phyloP scores from a whole-genome alignment of 2,113 vertebrate species.

The Dolichallabes microphthalmus region DNA sequence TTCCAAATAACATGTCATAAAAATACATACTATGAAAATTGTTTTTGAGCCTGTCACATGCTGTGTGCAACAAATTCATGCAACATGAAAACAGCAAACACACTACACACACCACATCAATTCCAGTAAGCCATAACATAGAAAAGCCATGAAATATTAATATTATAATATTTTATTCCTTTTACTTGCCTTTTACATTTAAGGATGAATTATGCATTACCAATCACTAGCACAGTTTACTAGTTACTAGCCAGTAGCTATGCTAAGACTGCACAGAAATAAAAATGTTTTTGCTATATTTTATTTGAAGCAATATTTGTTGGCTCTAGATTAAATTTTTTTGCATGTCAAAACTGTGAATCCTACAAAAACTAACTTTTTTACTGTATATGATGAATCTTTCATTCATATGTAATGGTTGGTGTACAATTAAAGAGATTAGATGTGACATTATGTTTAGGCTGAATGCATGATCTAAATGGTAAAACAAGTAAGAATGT shows the following conservation, averaged over 20 bases:
- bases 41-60: not conserved
- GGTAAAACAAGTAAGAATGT: not conserved
- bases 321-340: not conserved
- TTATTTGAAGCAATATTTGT: not conserved
- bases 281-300: not conserved
- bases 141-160: not conserved
- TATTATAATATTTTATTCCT: not conserved
- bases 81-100: not conserved
- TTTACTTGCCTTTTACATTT: conserved; percentile 1
- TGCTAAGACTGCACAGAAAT: not conserved
- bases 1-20: conserved; percentile 44
- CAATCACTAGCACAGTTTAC: not conserved
- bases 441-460: not conserved
- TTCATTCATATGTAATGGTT: not conserved
- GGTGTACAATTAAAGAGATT: not conserved
- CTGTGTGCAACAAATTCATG: not conserved
- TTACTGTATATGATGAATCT: not conserved
- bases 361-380: not conserved
- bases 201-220: not conserved
- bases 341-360: too few relatives aligned
- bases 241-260: not conserved
- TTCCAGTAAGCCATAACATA: not conserved
- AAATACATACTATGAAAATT: not conserved
- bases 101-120: not conserved
- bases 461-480: not conserved